A percentile compares a stretch with the other conserved stretches of the same genome.
These are phyloP conservation scores for Drosophila willistoni DNA, from an alignment of 1,140 invertebrate genomes.

Conservation along the genomic window DNA sequence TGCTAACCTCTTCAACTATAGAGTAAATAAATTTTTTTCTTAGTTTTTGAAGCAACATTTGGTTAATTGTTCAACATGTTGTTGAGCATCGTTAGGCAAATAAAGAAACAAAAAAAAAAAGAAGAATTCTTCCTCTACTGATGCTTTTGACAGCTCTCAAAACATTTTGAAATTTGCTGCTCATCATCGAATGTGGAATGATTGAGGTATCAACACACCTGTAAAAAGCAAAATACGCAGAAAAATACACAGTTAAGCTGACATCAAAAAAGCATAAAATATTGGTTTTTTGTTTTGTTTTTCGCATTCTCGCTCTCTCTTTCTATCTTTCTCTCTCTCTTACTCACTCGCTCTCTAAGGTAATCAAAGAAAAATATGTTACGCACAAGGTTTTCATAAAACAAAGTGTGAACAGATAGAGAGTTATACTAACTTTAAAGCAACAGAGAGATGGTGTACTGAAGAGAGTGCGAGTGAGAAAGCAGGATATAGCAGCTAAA, in stretches of 20 bases:
- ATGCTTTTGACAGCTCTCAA: constrained; percentile 3
- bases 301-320: background rate
- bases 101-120: background rate
- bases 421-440: constrained; percentile 1
- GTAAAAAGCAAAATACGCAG: background rate
- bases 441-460: constrained; percentile 9
- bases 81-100: background rate
- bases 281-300: constrained; percentile 37
- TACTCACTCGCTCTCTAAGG: constrained; percentile 17
- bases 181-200: constrained; percentile 3
- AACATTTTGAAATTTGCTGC: background rate
- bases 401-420: constrained; percentile 45
- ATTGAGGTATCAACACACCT: constrained; percentile 16
- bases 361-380: constrained; percentile 56
- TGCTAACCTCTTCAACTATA: constrained; percentile 7
- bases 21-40: background rate
- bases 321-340: too few relatives aligned
- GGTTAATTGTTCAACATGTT: constrained; percentile 3
- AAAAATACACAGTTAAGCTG: constrained; percentile 49
- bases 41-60: constrained; percentile 2
- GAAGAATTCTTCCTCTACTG: background rate
- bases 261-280: constrained; percentile 53
- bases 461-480: constrained; percentile 23
- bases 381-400: constrained; percentile 36
- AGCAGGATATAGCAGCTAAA: constrained; percentile 68